Evolutionary conservation across 2,888 invertebrate species (phyloP).

Genomic region (Cephus pygmeus): DNA sequence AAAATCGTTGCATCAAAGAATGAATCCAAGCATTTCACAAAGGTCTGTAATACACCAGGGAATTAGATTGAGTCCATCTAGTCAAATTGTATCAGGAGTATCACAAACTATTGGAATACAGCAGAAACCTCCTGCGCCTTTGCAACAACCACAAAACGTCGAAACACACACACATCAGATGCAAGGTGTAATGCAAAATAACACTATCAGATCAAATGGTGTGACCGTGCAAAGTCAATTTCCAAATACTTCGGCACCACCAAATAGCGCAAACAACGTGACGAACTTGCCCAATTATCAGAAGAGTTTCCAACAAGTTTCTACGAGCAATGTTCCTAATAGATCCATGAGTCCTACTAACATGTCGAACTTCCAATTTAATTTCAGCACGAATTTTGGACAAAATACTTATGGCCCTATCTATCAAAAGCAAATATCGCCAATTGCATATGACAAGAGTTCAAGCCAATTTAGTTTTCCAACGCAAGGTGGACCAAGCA

Average conservation of each 20-base stretch:
- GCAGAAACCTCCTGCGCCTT: constrained; percentile 3
- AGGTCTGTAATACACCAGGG: constrained; percentile 29
- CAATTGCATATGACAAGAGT: constrained; percentile 43
- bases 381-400: constrained; percentile 41
- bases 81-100: constrained; percentile 8
- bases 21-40: constrained; percentile 28
- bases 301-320: constrained; percentile 39
- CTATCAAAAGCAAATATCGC: constrained; percentile 46
- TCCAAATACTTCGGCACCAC: constrained; percentile 30
- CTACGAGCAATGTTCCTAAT: constrained; percentile 22
- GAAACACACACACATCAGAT: constrained; percentile 32
- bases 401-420: constrained; percentile 39
- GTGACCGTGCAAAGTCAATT: constrained; percentile 40
- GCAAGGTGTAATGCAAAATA: constrained; percentile 34
- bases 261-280: constrained; percentile 30
- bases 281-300: constrained; percentile 44
- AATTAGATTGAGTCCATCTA: constrained; percentile 8
- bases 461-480: constrained; percentile 46
- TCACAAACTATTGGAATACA: constrained; percentile 28
- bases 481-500: constrained; percentile 35
- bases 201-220: constrained; percentile 32
- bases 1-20: constrained; percentile 31
- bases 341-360: constrained; percentile 30
- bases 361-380: constrained; percentile 29
- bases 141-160: constrained; percentile 13